phyloP scores from a whole-genome alignment of 30 jellyfish, hydroid and myxozoan genomes.

The Thelohanellus kitauei region DNA sequence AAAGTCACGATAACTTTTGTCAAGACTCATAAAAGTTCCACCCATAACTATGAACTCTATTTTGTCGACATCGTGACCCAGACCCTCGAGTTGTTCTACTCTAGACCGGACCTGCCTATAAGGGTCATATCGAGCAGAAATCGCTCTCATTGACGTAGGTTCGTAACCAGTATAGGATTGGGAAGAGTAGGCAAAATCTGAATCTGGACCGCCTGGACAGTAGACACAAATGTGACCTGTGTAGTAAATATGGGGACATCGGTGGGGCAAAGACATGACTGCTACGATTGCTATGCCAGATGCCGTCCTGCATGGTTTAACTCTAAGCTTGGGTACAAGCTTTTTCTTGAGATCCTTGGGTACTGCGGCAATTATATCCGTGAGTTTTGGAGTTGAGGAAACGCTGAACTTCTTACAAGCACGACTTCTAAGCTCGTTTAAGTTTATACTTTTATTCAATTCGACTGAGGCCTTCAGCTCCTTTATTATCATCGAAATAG shows the following conservation, averaged over 20 bases:
- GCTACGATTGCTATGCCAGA: slow-evolving; percentile 98
- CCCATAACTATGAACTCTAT: slow-evolving; percentile 90
- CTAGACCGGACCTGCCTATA: slow-evolving; percentile 69
- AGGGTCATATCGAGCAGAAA: slow-evolving; percentile 75
- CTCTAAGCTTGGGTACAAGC: slow-evolving; percentile 59
- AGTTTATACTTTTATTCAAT: too few relatives aligned
- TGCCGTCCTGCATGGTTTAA: slow-evolving; percentile 89
- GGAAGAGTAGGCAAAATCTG: slow-evolving; percentile 84
- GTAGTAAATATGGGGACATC: slow-evolving; percentile 86
- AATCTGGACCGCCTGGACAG: too few relatives aligned
- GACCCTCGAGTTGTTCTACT: slow-evolving; percentile 41
- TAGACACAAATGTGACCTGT: too few relatives aligned
- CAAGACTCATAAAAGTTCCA: slow-evolving; percentile 90
- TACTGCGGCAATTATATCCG: slow-evolving; percentile 93
- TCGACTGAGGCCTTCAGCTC: too few relatives aligned
- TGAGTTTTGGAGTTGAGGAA: slow-evolving; percentile 63
- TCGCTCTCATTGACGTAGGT: slow-evolving; percentile 97
- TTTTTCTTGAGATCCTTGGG: too few relatives aligned
- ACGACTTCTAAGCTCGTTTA: too few relatives aligned
- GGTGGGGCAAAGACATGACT: slow-evolving; percentile 93
- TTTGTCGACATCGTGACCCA: not conserved
- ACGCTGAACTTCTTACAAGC: slow-evolving; percentile 54
- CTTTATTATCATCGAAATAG: too few relatives aligned
- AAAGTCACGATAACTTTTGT: slow-evolving; percentile 46
- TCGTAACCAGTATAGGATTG: slow-evolving; percentile 93